Percentiles rank a stretch among this genome's conserved stretches.
These are phyloP conservation scores for Lerista edwardsae DNA, from an alignment of 2,797 vertebrate species.

Conservation along the genomic window DNA sequence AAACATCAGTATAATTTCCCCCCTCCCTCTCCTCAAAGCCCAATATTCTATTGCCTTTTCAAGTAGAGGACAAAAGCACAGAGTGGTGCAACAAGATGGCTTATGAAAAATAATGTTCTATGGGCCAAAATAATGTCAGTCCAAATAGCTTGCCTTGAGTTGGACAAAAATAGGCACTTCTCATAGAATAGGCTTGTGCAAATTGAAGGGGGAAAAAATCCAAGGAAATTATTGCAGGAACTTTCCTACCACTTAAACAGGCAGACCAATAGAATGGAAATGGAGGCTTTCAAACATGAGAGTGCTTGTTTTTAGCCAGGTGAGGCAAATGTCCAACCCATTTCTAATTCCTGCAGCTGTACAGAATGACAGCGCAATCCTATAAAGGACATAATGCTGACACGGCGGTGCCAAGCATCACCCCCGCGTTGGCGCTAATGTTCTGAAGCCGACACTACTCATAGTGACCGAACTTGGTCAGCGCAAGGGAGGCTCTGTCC, in stretches of 20 bases:
- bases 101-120: conserved; percentile 11
- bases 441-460: no score
- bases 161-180: not conserved
- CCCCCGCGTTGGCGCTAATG: no score
- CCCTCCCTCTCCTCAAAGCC: conserved; percentile 12
- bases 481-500: no score
- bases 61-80: conserved; percentile 16
- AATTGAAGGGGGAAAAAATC: not conserved
- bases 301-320: not conserved
- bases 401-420: no score
- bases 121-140: not conserved
- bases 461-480: no score
- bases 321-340: not conserved
- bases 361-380: no score
- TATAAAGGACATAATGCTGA: no score
- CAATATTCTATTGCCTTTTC: not conserved
- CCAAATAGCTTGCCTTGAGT: not conserved
- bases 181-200: not conserved
- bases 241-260: not conserved
- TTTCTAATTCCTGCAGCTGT: not conserved
- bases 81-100: not conserved
- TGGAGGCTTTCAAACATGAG: not conserved
- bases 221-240: not conserved
- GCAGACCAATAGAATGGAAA: not conserved
- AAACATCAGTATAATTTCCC: not conserved